Evolutionary conservation across 2,888 invertebrate species (phyloP), one percentile per base, ranked within the genome.

Genomic region (Epirrhoe tristata): DNA sequence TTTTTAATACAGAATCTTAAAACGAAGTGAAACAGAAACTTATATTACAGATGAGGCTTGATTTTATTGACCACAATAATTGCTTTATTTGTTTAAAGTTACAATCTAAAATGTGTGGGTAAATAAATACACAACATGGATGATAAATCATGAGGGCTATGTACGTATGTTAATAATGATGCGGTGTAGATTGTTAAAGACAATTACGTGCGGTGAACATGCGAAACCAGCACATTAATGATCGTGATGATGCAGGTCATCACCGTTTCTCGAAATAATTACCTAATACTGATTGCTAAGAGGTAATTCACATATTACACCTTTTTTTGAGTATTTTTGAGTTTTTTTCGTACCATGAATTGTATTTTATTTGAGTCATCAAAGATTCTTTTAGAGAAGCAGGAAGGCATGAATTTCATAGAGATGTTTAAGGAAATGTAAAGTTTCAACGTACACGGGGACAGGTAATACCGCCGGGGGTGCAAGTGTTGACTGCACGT

Each of bases 151-250:
- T 66, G 58, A 55, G 56, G 48, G 58, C 53, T 67, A 69, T 65
- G 62, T 64, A 66, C 60, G 24, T 24, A 24, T 24, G 3, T 58
- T 66, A 66, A 66, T 71, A 70, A 71, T 67, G 55, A 71, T 70
- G 65, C 62, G 58, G 62, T 70, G 66, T 51, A 62, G 63, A 63
- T 71, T 66, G 71, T 75, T 72, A 72, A 54, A 72, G 58, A 79
- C 80, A 81, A 78, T 81, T 75, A 82, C 82, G 77, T 82, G 83
- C 83, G 69, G 74, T 79, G 78, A 80, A 74, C 83, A 82, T 83
- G 83, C 83, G 70, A 69, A 66, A 72, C 69, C 72, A 66, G 70
- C 67, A 70, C 67, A 66, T 70, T 76, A 70, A 67, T 71, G 74
- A 70, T 74, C 72, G 71, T 78, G 74, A 78, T 72, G 75, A 39